Base-by-base conservation (phyloP, 2,888 invertebrate genomes). In the Dasysyrphus tricinctus region DNA sequence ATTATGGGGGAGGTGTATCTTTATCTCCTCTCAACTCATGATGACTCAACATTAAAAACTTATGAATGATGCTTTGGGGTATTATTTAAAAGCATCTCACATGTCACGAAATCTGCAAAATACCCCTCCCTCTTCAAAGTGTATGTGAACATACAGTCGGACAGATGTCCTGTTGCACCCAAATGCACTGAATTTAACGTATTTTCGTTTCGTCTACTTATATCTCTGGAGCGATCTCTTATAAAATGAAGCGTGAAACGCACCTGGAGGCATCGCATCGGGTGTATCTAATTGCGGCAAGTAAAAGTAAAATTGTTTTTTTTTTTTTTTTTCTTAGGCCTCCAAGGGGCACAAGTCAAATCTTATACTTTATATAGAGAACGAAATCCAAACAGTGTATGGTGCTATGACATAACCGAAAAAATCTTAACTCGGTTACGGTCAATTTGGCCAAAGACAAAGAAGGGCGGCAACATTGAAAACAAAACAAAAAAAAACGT, bases 221-320 rank as follows among this genome's bases (percentile, higher is more conserved):
- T 77, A 81, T 86, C 70, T 54, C 29, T n/a, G 70, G 8, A 54
- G 74, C 75, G 74, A 86, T 81, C 74, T 81, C 49, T 57, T 81
- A 85, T 74, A 78, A 86, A 80, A 92, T 91, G 90, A 90, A 92
- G 90, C 92, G 90, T 92, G 92, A 92, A 91, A 91, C 91, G 91
- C 92, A 92, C 92, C 92, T 92, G 91, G 92, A 91, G 92, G 92
- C 92, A 86, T 78, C 74, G 81, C 78, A 81, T 81, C 78, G 86
- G 81, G 89, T 91, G 91, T 91, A 90, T 90, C 91, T 91, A 92
- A 92, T 92, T 91, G 91, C 89, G 90, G 91, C 90, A 90, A 91
- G 90, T 90, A 90, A 61, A 61, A 91, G 65, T 67, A 67, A 67
- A 90, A 88, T 42, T 47, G 51, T 49, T 70, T 39, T 77, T 47